These are phyloP conservation scores for Antechinus stuartii DNA, from an alignment of 2,113 vertebrate species.

Conservation along the genomic window DNA sequence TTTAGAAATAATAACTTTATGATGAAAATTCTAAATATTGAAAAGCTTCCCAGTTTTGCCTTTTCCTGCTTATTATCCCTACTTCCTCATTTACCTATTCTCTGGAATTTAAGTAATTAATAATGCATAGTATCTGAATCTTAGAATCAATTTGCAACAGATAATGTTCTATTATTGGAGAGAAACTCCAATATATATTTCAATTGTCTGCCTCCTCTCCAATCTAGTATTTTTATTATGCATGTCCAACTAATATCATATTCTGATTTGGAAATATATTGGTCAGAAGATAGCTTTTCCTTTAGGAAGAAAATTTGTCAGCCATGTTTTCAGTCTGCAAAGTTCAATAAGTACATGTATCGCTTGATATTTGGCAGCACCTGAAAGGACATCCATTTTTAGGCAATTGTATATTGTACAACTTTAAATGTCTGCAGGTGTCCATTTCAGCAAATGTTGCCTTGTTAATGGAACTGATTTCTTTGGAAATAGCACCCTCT, in stretches of 20 bases:
- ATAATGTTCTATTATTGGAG: neutral
- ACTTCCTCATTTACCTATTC: constrained; percentile 7
- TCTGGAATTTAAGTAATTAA: neutral
- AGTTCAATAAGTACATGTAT: constrained; percentile 55
- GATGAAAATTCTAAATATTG: neutral
- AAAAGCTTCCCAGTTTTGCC: neutral
- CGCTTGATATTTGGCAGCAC: constrained; percentile 61
- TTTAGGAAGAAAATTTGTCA: constrained; percentile 61
- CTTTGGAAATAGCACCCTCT: constrained; percentile 83
- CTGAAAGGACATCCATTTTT: constrained; percentile 67
- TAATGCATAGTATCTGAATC: neutral
- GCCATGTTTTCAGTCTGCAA: constrained; percentile 57
- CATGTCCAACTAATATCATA: constrained; percentile 42
- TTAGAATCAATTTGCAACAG: neutral
- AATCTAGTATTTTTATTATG: constrained; percentile 55
- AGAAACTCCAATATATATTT: constrained; percentile 22
- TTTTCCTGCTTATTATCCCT: neutral
- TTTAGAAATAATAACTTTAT: neutral
- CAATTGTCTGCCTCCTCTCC: neutral
- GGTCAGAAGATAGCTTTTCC: constrained; percentile 64
- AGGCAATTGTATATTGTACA: constrained; percentile 43
- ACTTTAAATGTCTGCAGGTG: constrained; percentile 66
- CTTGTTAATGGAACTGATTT: constrained; percentile 36
- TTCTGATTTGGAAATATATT: constrained; percentile 66
- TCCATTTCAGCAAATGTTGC: constrained; percentile 43